phyloP scores from a whole-genome alignment of 2,113 vertebrate species.

The Heterotis niloticus region DNA sequence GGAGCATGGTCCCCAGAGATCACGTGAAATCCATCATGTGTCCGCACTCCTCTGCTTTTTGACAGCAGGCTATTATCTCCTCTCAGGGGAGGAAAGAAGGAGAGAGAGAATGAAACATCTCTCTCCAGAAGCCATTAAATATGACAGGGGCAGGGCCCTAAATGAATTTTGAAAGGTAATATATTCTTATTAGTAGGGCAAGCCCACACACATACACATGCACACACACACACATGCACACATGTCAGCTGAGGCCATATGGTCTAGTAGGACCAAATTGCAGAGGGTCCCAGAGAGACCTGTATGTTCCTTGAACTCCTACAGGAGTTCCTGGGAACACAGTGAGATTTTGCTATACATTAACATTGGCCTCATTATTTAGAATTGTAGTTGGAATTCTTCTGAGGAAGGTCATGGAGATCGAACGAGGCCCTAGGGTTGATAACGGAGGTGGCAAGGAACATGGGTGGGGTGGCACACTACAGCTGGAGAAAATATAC shows the following conservation, averaged over 20 bases:
- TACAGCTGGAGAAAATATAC: conserved; percentile 6
- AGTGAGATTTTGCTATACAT: background rate
- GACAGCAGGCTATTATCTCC: conserved; percentile 42
- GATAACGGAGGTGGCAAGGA: background rate
- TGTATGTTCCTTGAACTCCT: background rate
- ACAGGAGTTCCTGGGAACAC: background rate
- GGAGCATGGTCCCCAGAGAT: background rate
- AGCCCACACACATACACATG: background rate
- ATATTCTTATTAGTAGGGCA: conserved; percentile 31
- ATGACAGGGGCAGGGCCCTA: conserved; percentile 30
- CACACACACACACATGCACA: background rate
- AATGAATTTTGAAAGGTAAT: conserved; percentile 43
- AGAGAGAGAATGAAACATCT: conserved; percentile 22
- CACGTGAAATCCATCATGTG: conserved; percentile 30
- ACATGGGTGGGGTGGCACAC: background rate
- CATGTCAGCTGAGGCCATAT: background rate
- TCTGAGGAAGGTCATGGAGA: background rate
- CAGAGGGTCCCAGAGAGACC: background rate
- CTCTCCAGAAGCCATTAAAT: conserved; percentile 38
- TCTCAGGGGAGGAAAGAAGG: background rate
- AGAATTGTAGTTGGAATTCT: background rate
- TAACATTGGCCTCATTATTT: background rate
- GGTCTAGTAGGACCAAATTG: background rate
- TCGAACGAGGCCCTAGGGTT: background rate
- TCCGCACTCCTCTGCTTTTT: conserved; percentile 31